A percentile compares a stretch with the other conserved stretches of the same genome.
phyloP scores from a whole-genome alignment of 1,140 invertebrate species.

The Lysiphlebus fabarum region DNA sequence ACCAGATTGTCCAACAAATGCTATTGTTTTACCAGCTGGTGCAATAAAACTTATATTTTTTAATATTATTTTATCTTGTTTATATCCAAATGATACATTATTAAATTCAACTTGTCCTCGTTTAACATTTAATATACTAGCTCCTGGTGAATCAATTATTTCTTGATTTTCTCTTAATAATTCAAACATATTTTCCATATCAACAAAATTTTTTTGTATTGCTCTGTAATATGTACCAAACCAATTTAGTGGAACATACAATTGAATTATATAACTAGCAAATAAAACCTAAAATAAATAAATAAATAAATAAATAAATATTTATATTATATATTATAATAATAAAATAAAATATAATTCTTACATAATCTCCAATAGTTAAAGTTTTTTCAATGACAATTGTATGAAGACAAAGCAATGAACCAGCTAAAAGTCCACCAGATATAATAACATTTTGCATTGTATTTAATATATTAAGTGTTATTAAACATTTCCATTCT shows the following conservation, averaged over 20 bases:
- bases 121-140: slow-evolving; percentile 67
- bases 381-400: slow-evolving; percentile 64
- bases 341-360: too few species aligned
- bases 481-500: slow-evolving; percentile 83
- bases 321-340: too few species aligned
- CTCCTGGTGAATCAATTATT: slow-evolving; percentile 77
- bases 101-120: slow-evolving; percentile 82
- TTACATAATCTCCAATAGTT: slow-evolving; percentile 89
- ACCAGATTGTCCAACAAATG: slow-evolving; percentile 88
- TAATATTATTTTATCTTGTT: slow-evolving; percentile 76
- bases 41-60: slow-evolving; percentile 83
- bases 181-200: slow-evolving; percentile 99
- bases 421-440: slow-evolving; percentile 78
- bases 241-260: slow-evolving; percentile 96
- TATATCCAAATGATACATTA: slow-evolving; percentile 87
- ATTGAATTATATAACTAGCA: slow-evolving; percentile 89
- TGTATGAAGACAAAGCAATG: slow-evolving; percentile 82
- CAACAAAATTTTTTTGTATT: slow-evolving; percentile 95
- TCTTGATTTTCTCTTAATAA: slow-evolving; percentile 83
- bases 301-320: too few species aligned
- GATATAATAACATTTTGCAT: slow-evolving; percentile 90
- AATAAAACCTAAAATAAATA: slow-evolving; percentile 61
- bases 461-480: slow-evolving; percentile 85
- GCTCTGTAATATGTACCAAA: slow-evolving; percentile 97
- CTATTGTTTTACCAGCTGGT: slow-evolving; percentile 86